Conservation (phyloP, 2,888 invertebrate genomes). For the Amphipoea oculea region DNA sequence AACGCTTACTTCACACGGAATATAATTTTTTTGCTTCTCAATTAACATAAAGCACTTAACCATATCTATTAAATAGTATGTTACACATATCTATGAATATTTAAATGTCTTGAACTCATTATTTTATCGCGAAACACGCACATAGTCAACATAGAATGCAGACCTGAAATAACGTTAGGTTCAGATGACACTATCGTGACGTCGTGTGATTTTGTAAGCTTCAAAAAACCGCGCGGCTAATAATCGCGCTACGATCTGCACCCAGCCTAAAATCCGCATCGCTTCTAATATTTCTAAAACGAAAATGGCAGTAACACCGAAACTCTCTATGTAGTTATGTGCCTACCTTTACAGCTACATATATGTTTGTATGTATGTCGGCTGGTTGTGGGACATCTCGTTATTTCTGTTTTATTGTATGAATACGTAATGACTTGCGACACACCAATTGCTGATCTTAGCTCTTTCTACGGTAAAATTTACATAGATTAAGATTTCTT, state of each 20-base stretch:
- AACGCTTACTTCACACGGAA: neutral
- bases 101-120: constrained; percentile 13
- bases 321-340: constrained; percentile 43
- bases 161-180: neutral
- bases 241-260: neutral
- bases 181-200: neutral
- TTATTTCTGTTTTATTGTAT: constrained; percentile 89
- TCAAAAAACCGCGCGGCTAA: neutral
- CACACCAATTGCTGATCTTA: constrained; percentile 86
- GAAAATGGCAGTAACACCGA: constrained; percentile 52
- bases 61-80: constrained; percentile 11
- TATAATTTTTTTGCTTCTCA: neutral
- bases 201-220: neutral
- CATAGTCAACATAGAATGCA: neutral
- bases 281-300: constrained; percentile 7
- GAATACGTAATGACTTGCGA: constrained; percentile 89
- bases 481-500: constrained; percentile 76
- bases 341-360: constrained; percentile 37
- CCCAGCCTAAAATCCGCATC: neutral
- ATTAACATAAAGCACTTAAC: constrained; percentile 26
- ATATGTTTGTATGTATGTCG: constrained; percentile 65
- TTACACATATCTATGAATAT: constrained; percentile 17
- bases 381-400: constrained; percentile 76
- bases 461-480: constrained; percentile 80
- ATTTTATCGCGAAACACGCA: neutral